Evolutionary conservation across 2,888 invertebrate species (phyloP), one percentile per base, ranked within the genome.

Genomic region (Drosophila nr. fundita): DNA sequence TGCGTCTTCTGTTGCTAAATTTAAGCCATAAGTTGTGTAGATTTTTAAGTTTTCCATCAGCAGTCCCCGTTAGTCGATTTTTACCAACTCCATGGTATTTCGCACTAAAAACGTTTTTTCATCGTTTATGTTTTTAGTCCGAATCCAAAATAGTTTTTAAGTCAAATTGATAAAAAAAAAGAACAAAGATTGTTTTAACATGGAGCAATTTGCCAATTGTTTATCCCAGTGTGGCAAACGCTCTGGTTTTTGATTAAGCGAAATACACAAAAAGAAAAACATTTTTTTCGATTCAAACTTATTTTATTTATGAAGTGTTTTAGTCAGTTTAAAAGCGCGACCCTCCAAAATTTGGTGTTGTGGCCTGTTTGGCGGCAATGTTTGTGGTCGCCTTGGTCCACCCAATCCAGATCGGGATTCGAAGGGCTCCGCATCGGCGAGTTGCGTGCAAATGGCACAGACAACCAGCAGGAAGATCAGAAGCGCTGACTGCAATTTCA

Each of bases 1-100:
- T 21, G 48, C 18, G 42, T 52, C 18, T 55, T 60, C 40, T 45
- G 48, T 73, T 78, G 58, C 38, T 85, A 84, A 73, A 71, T 55
- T 63, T 85, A 82, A 70, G 73, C 27, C 49, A 42, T 68, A 61
- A 70, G 74, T 89, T 86, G 76, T 73, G 65, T 80, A 89, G 78
- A 65, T 82, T 70, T 74, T 72, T 89, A 87, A 89, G 90, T 78
- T 82, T 36, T 40, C 45, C 54, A 64, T 48, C 65, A 54, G 38
- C 66, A 68, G 53, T 53, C 30, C 32, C 57, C 59, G 53, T 18
- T 15, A 27, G 8, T 24, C 15, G 8, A 45, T 45, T 36, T 42
- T 18, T 21, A 34, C 48, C 48, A 50, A 21, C 53, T 58, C 42
- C 53, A 42, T 60, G 48, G 52, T 57, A 42, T 60, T 64, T 61